A percentile compares a stretch with the other conserved stretches of the same genome.
These are phyloP conservation scores for Falco columbarius DNA, from an alignment of 2,797 vertebrate species.

Conservation along the genomic window DNA sequence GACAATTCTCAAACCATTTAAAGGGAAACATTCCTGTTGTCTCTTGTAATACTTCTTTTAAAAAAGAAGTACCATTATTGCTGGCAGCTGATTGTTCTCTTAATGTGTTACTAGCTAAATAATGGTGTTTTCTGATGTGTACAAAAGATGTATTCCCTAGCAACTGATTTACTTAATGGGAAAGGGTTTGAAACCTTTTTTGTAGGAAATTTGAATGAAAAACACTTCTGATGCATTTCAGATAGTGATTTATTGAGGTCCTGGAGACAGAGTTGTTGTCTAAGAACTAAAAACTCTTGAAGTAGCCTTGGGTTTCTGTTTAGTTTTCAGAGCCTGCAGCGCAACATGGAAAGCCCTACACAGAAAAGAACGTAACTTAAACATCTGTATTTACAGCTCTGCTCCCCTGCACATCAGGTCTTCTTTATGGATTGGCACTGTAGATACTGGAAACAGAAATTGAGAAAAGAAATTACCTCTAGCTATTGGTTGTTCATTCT, in stretches of 20 bases:
- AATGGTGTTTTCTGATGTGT: neutral
- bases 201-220: neutral
- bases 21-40: neutral
- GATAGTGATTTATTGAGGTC: neutral
- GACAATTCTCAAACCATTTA: neutral
- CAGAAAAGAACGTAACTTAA: neutral
- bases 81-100: neutral
- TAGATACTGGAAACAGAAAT: neutral
- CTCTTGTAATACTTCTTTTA: neutral
- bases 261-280: neutral
- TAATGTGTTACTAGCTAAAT: neutral
- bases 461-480: neutral
- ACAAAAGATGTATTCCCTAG: neutral
- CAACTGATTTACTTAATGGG: neutral
- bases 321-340: neutral
- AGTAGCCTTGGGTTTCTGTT: neutral
- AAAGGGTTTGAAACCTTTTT: neutral
- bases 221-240: neutral
- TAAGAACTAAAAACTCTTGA: neutral
- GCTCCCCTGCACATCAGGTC: neutral
- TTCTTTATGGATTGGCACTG: neutral
- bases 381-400: neutral
- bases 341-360: rapidly evolving
- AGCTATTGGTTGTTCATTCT: neutral
- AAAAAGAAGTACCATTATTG: neutral